Percentiles rank a stretch among this genome's conserved stretches.
Conservation (phyloP, 2,797 vertebrate genomes). For the Xerus rutilus region DNA sequence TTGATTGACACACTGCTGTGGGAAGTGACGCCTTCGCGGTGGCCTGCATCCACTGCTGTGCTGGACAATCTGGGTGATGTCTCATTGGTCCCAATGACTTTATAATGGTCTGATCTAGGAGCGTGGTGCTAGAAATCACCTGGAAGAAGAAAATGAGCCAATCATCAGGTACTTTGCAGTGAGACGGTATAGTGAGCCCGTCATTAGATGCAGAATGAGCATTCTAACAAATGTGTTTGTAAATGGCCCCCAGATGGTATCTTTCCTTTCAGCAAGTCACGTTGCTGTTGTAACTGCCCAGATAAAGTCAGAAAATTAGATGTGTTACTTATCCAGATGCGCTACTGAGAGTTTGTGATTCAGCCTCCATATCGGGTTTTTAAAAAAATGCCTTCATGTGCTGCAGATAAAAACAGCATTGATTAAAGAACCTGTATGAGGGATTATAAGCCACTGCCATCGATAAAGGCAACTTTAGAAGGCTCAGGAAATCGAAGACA, state of each 20-base stretch:
- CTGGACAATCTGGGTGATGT: conserved; percentile 26
- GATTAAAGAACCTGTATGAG: neutral
- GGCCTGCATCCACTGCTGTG: fast-evolving
- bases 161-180: conserved; percentile 13
- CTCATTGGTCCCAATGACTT: conserved; percentile 78
- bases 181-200: neutral
- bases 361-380: neutral
- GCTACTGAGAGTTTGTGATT: neutral
- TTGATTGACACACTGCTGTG: conserved; percentile 70
- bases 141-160: conserved; percentile 69
- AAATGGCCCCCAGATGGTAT: neutral
- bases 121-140: conserved; percentile 78
- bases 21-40: conserved; percentile 61
- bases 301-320: conserved; percentile 39
- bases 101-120: conserved; percentile 76
- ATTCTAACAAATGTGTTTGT: neutral
- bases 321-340: neutral
- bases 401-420: neutral
- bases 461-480: conserved; percentile 35
- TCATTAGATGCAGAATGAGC: conserved; percentile 11
- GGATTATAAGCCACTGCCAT: neutral
- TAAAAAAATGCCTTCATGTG: conserved; percentile 8
- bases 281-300: neutral
- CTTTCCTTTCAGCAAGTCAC: neutral
- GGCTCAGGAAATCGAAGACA: conserved; percentile 46